Base-by-base conservation (phyloP, 1,140 invertebrate genomes). In the Neodiprion fabricii region DNA sequence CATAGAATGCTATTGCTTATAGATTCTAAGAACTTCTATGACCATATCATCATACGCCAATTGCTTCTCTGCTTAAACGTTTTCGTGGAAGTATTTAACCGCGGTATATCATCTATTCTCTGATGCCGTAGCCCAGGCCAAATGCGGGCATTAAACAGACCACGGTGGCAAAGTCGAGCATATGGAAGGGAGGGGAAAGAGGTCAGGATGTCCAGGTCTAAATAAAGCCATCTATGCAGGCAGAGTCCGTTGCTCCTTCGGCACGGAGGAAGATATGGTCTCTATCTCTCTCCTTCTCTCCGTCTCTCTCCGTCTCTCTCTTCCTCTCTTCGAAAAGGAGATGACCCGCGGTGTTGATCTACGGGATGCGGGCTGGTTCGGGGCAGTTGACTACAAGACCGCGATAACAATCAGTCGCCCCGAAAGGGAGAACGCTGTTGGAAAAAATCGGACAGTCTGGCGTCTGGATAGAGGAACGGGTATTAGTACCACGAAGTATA, bases 201-300 rank as follows among this genome's bases (percentile, higher is more conserved):
- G 53, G 53, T 61, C 53, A 5, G 53, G 11, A 61, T 61, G 53
- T 61, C 7, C 11, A 17, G n/a, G n/a, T 61, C 53, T 17, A 17
- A 61, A 61, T 17, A 17, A 61, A 61, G 28, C 28, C 28, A 40
- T 40, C 28, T 5, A 40, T 40, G 28, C 28, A 40, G 28, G 28
- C 28, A 40, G 28, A 40, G 28, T 40, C 28, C 28, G 28, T 40
- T 40, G 28, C 28, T 40, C 28, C 28, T 40, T 40, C 28, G 28
- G 28, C 28, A 40, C 1, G 28, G 28, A 40, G 28, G 28, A 40
- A 40, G 28, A 40, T 40, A 5, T 40, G 5, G 28, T 77, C 72
- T 73, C 68, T 69, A 48, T 72, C 53, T 48, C 17, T 73, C 68
- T 48, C 70, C 75, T 72, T 49, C 23, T 65, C 68, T 72, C 74